Evolutionary conservation across 1,140 invertebrate genomes (phyloP), one percentile per base, ranked within the genome.

Genomic region (Dreissena polymorpha): DNA sequence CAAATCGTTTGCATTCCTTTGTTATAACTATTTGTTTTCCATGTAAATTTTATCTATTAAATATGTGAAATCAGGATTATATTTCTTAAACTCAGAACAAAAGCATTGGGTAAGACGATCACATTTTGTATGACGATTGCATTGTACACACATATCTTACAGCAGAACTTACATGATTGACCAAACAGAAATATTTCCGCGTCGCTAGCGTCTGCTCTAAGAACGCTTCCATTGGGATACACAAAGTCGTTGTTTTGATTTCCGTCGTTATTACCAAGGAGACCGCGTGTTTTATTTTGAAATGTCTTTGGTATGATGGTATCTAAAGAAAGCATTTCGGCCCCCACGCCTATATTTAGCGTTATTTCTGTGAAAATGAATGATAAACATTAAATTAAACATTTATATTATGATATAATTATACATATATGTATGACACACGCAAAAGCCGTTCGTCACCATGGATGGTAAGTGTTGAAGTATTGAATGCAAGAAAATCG

Each of bases 191-290:
- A 89, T n/a, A 89, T 84, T 60, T 88, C 84, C 27, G 68, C 83
- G 12, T 89, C 89, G 14, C 50, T 76, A 12, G 74, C 51, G 23
- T 85, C 85, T 12, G 50, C 6, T 16, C 63, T 14, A 8, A 88
- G 57, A 13, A 82, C 29, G 10, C 69, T 84, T 78, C 88, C 86
- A 74, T 90, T 81, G 10, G 86, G 83, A 3, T 73, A 23, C 21
- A 67, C 73, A 53, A 87, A 87, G 65, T 90, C 89, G 84, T 90
- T 84, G 10, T 23, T 69, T 18, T 64, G 55, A 50, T 85, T 27
- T 5, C 74, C 82, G 84, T 90, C 83, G 64, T 85, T 86, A 64
- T 85, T 87, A 18, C 89, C 89, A 8, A 90, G 70, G 14, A 90
- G 65, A 12, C 89, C 89, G 39, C 49, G 21, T 53, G 85, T 87